phyloP scores from a whole-genome alignment of 2,888 invertebrate species.

The Charanyca ferruginea region DNA sequence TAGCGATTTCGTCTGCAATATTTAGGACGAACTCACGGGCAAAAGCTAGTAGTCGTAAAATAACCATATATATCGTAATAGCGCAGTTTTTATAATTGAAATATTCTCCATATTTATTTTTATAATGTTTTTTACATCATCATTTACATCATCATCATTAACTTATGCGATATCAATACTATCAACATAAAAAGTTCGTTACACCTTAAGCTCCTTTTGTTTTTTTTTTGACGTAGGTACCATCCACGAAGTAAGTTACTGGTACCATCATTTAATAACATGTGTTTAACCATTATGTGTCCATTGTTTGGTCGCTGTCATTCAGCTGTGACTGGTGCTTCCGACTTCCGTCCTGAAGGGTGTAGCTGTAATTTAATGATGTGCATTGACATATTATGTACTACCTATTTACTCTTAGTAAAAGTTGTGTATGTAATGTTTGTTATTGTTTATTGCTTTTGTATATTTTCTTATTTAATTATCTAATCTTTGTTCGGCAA shows the following conservation, averaged over 20 bases:
- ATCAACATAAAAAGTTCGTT: slow-evolving; percentile 10
- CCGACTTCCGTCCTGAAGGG: slow-evolving; percentile 57
- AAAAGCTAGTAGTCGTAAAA: too few species aligned
- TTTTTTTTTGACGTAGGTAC: slow-evolving; percentile 48
- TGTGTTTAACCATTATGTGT: slow-evolving; percentile 42
- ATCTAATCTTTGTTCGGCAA: too few species aligned
- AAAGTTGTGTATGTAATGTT: not conserved
- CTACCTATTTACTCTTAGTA: slow-evolving; percentile 25
- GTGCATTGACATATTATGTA: slow-evolving; percentile 22
- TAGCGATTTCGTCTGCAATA: too few species aligned
- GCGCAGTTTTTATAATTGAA: not conserved
- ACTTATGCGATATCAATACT: slow-evolving; percentile 10
- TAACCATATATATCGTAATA: not conserved
- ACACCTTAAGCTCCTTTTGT: slow-evolving; percentile 37
- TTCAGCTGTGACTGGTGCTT: slow-evolving; percentile 48
- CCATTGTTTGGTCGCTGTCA: slow-evolving; percentile 55
- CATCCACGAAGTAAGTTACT: too few species aligned
- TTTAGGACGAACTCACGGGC: too few species aligned
- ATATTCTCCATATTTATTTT: not conserved
- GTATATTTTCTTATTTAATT: too few species aligned
- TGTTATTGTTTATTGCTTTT: too few species aligned
- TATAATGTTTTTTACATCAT: not conserved
- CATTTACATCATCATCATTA: not conserved
- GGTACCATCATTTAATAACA: slow-evolving; percentile 45
- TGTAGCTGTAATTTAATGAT: slow-evolving; percentile 54